Conservation (phyloP, 2,113 vertebrate species). For the Trachemys scripta region DNA sequence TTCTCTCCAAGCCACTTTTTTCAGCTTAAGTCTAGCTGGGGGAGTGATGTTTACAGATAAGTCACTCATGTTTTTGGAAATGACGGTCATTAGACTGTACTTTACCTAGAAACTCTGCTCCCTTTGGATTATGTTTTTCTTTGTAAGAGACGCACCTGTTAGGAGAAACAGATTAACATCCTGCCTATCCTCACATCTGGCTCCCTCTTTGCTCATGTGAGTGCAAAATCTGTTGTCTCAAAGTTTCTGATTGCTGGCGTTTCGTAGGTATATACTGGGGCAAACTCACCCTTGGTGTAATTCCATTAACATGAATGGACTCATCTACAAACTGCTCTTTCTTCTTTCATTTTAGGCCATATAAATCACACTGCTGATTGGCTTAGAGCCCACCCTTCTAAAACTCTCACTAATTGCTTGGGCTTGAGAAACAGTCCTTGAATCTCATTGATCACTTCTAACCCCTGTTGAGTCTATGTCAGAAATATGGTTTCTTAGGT, state of each 20-base stretch:
- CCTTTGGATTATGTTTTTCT: neutral
- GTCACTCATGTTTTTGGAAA: conserved; percentile 69
- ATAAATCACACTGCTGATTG: neutral
- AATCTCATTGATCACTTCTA: neutral
- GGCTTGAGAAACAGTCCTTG: neutral
- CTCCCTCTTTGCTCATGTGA: neutral
- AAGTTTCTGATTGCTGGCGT: neutral
- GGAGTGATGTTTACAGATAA: conserved; percentile 70
- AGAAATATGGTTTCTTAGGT: neutral
- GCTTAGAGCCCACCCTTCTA: neutral
- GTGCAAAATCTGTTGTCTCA: conserved; percentile 1
- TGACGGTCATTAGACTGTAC: conserved; percentile 56
- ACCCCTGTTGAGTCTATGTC: neutral
- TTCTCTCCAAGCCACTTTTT: neutral
- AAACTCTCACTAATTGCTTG: conserved; percentile 29
- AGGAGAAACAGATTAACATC: neutral
- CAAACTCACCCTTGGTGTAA: conserved; percentile 9
- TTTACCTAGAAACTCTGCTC: conserved; percentile 1
- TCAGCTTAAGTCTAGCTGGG: conserved; percentile 27
- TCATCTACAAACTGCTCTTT: conserved; percentile 14
- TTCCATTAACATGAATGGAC: neutral
- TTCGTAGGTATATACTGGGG: neutral
- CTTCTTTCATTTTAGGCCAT: conserved; percentile 54
- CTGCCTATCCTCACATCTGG: neutral
- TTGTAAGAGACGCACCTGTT: conserved; percentile 58